These are phyloP conservation scores for Gallinago jamesoni DNA, from an alignment of 2,113 vertebrate genomes.

Conservation along the genomic window DNA sequence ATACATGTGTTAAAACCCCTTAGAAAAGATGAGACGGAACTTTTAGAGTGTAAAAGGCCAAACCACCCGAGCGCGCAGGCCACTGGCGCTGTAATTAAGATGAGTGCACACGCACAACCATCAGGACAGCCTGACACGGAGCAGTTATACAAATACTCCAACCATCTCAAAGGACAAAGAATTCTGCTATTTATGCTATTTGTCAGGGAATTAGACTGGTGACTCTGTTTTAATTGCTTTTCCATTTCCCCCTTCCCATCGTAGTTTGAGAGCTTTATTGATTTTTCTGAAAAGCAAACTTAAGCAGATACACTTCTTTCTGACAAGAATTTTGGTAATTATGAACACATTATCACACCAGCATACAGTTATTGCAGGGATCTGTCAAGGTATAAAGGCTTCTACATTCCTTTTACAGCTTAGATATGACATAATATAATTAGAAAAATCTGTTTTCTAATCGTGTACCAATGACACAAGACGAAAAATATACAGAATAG, in stretches of 20 bases:
- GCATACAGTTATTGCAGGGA: background rate
- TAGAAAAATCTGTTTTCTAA: background rate
- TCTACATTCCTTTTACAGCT: background rate
- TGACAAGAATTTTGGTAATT: background rate
- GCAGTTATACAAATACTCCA: background rate
- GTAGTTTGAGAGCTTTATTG: background rate
- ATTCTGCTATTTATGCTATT: background rate
- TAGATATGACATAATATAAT: background rate
- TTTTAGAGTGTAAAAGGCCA: background rate
- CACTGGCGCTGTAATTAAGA: background rate
- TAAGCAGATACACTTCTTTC: background rate
- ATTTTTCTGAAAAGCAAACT: background rate
- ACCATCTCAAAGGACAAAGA: background rate
- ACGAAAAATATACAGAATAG: background rate
- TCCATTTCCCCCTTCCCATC: background rate
- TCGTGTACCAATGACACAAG: background rate
- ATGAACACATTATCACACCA: background rate
- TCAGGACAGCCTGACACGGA: fast-evolving
- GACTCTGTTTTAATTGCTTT: background rate
- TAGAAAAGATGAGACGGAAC: background rate
- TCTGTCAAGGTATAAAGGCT: background rate
- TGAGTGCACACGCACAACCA: background rate
- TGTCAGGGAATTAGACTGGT: background rate
- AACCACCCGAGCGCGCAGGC: background rate
- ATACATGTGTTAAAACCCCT: background rate